Conservation (phyloP, 1,140 invertebrate genomes). For the Drosophila ercepeae region DNA sequence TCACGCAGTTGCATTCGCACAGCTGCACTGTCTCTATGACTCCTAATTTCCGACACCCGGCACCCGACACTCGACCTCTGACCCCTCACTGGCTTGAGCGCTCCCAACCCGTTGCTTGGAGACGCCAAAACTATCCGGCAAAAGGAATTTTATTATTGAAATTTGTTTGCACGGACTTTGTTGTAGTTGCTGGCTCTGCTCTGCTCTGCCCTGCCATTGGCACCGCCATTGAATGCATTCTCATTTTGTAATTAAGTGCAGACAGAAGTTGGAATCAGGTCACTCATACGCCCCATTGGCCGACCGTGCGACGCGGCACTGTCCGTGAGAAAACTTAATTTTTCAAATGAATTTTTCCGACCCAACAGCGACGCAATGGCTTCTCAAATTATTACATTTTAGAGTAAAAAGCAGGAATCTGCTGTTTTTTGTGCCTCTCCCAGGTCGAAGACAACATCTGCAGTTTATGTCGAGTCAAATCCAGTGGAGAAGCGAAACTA, state of each 20-base stretch:
- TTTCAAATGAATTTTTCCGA: conserved; percentile 70
- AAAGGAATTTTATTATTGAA: conserved; percentile 67
- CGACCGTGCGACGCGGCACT: conserved; percentile 12
- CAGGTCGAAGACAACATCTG: conserved; percentile 50
- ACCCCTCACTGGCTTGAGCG: not conserved
- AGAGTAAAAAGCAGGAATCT: conserved; percentile 5
- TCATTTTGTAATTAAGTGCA: conserved; percentile 77
- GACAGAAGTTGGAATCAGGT: conserved; percentile 73
- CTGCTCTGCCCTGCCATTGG: conserved; percentile 22
- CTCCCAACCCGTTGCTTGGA: conserved; percentile 17
- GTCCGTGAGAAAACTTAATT: conserved; percentile 47
- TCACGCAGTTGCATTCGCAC: conserved; percentile 40
- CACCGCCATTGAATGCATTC: conserved; percentile 43
- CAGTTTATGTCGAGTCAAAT: conserved; percentile 50
- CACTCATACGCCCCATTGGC: conserved; percentile 61
- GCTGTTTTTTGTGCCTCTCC: not conserved
- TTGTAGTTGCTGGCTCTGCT: conserved; percentile 37
- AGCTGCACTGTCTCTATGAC: conserved; percentile 28
- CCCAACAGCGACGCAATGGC: conserved; percentile 51
- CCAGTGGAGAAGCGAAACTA: conserved; percentile 53
- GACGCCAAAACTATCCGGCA: conserved; percentile 41
- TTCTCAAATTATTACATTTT: conserved; percentile 63
- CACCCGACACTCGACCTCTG: conserved; percentile 4
- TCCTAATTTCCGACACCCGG: conserved; percentile 8
- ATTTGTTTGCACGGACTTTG: conserved; percentile 66